Base-by-base conservation (phyloP, 1,140 invertebrate species). In the Saxidomus purpurata region DNA sequence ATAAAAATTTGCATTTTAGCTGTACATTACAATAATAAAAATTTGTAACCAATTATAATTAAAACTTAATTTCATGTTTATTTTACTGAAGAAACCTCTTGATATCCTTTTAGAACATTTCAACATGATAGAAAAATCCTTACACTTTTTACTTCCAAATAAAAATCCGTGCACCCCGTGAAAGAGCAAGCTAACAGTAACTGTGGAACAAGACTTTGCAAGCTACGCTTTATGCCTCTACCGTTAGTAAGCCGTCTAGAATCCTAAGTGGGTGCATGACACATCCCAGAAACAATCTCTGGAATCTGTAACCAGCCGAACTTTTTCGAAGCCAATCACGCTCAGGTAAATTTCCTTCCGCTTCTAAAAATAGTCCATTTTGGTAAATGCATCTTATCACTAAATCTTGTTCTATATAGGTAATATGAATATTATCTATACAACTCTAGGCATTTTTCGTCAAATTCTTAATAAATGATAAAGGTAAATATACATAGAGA, bases 301-400 rank as follows among this genome's bases (percentile, higher is more conserved):
- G 61, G 80, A 82, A 82, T 82, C 61, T 19, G 19, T 36, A 36
- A 40, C 55, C 34, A 36, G 61, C 55, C 55, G 55, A 82, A 63
- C 59, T 63, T 63, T 63, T 82, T 82, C 40, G 9, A 82, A 82
- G n/a, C 31, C 25, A 82, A 82, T 82, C 59, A 82, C 36, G 47
- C 28, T 63, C 80, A 40, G n/a, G 61, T 36, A 40, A 25, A 49
- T 43, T 63, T 63, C 63, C 80, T 40, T 67, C 55, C 59, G 80
- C 80, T 52, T 82, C 80, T 82, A 63, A 43, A 82, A 82, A 82
- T 82, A 82, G 80, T 82, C 25, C 80, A 34, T 22, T 6, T 40
- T 63, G 22, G 63, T 25, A 67, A 36, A 31, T 31, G 4, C n/a
- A 67, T 67, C 52, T 63, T 6, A 63, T 63, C 59, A 28, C 17